Base-by-base conservation (phyloP, 2,888 invertebrate genomes). In the Seira sanloemensis region DNA sequence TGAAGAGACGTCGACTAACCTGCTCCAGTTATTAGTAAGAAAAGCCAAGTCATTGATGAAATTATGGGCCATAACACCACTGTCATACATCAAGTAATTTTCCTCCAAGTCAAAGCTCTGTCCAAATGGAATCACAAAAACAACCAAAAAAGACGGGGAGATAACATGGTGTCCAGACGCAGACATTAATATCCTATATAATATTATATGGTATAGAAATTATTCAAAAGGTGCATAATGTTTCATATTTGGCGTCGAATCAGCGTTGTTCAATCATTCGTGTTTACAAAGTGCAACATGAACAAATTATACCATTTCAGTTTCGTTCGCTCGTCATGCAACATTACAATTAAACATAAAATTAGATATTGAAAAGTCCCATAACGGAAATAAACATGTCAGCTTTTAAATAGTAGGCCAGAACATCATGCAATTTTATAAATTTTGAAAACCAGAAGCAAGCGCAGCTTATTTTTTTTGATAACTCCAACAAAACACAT, bases 21-120 rank as follows among this genome's bases (percentile, higher is more conserved):
- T n/a, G 81, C 90, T 90, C 92, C 92, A 92, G 88, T 90, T 91
- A 88, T 89, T 89, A 90, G 91, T 91, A 81, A 92, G 90, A 90
- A 91, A 91, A 71, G 91, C 90, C 72, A 92, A 89, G 86, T 91
- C 91, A 74, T 90, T 91, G 72, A 90, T 89, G 87, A 92, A 90
- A 84, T 91, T 90, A 88, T 91, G 91, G 75, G 91, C 88, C 84
- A 91, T 88, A 86, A 91, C 91, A 82, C 90, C 90, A 78, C 90
- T 90, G 88, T 92, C 92, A 87, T 90, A 90, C 81, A 91, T 90
- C 87, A 91, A 89, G 90, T 91, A 92, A 90, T 91, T 91, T 79
- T 90, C 90, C 78, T 91, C 90, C 80, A 88, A 89, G 89, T 92
- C 91, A 90, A 91, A 90, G 87, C 91, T 91, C 91, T 92, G 90